Percentiles rank a stretch among this genome's conserved stretches.
Conservation (phyloP, 2,797 vertebrate genomes). For the Siniperca scherzeri region DNA sequence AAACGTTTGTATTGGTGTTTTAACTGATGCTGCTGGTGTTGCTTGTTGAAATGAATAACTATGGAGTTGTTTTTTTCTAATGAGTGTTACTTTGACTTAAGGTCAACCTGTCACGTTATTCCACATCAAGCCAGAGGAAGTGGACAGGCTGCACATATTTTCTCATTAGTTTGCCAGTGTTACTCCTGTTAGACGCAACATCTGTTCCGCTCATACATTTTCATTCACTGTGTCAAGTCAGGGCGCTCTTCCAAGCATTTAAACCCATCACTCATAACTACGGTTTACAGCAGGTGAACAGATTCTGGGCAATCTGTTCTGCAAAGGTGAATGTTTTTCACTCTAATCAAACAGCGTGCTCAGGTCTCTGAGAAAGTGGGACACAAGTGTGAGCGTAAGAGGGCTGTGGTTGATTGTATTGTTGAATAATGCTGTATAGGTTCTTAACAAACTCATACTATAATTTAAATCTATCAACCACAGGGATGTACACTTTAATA, state of each 20-base stretch:
- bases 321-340: not conserved
- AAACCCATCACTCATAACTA: not conserved
- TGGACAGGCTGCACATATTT: not conserved
- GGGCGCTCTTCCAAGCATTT: not conserved
- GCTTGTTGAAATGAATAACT: no score
- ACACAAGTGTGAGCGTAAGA: no score
- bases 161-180: constrained; percentile 7
- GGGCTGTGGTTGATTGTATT: not conserved
- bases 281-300: not conserved
- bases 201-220: not conserved
- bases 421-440: not conserved
- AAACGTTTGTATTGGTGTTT: not conserved
- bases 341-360: not conserved
- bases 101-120: not conserved
- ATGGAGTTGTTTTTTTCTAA: no score
- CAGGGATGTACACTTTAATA: not conserved
- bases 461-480: not conserved
- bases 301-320: not conserved
- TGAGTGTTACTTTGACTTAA: not conserved
- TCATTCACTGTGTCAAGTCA: not conserved
- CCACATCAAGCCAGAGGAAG: not conserved
- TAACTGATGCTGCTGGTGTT: not conserved
- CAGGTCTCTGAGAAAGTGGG: not conserved
- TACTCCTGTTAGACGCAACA: not conserved
- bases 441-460: not conserved